Percentiles rank a stretch among this genome's conserved stretches.
Conservation (phyloP, 2,797 vertebrate species). For the Coregonus suidteri region DNA sequence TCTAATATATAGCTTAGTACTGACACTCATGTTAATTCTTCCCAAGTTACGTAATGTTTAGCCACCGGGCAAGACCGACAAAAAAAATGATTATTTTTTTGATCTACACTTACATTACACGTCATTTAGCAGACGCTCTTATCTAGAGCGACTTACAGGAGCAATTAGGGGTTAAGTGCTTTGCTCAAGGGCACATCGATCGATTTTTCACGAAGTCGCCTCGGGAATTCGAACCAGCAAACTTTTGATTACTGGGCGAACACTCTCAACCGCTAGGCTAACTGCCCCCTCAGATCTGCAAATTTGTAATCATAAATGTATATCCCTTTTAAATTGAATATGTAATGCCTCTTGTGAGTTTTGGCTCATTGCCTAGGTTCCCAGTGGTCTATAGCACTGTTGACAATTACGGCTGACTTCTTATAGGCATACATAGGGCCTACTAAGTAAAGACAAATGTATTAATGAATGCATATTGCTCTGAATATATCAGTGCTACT, state of each 20-base stretch:
- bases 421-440: not conserved
- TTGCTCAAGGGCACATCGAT: no score
- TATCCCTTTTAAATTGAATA: not conserved
- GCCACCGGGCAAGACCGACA: not conserved
- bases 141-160: no score
- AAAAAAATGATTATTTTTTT: not conserved
- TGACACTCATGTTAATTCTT: constrained; percentile 1
- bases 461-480: not conserved
- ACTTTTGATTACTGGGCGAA: no score
- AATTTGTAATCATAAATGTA: constrained; percentile 26
- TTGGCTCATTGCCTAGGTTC: constrained; percentile 1
- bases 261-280: no score
- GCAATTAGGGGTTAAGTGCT: no score
- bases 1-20: constrained; percentile 4
- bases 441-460: not conserved
- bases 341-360: not conserved
- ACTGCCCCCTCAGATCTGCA: constrained; percentile 19
- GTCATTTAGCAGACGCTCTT: no score
- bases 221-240: no score
- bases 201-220: no score
- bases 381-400: not conserved
- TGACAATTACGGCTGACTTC: not conserved
- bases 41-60: constrained; percentile 11
- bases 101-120: no score
- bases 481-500: constrained; percentile 26